Conservation (phyloP, 2,888 invertebrate species). For the Phaonia tiefii region DNA sequence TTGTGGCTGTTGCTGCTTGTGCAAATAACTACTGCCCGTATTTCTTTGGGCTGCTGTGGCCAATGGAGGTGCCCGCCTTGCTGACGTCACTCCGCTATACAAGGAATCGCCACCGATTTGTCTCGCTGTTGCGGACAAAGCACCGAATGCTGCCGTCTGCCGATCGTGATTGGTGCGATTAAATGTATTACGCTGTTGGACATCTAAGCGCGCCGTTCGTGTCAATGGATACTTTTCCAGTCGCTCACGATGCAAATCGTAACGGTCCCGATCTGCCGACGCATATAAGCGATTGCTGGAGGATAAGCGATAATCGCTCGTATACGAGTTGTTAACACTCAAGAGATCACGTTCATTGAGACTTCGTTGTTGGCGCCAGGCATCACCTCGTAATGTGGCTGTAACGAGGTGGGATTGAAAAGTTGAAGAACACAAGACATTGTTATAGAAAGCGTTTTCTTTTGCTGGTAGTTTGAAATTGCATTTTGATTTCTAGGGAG, state of each 20-base stretch:
- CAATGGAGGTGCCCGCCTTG: conserved; percentile 68
- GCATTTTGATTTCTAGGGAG: conserved; percentile 6
- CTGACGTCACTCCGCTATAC: conserved; percentile 31
- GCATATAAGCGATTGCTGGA: conserved; percentile 76
- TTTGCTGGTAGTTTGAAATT: conserved; percentile 51
- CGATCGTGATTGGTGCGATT: conserved; percentile 82
- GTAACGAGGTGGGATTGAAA: conserved; percentile 61
- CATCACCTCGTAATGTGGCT: conserved; percentile 73
- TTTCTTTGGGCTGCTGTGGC: conserved; percentile 64
- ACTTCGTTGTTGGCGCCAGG: conserved; percentile 78
- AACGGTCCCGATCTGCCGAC: conserved; percentile 77
- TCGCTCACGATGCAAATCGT: conserved; percentile 77
- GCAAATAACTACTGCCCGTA: conserved; percentile 71
- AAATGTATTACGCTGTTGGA: conserved; percentile 79
- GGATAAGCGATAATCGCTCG: conserved; percentile 74
- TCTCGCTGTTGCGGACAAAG: conserved; percentile 37
- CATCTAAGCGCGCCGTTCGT: conserved; percentile 79
- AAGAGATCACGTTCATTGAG: conserved; percentile 78
- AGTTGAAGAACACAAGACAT: conserved; percentile 61
- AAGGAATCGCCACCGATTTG: conserved; percentile 49
- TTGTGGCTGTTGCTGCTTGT: conserved; percentile 77
- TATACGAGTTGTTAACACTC: conserved; percentile 73
- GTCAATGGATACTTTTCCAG: conserved; percentile 77
- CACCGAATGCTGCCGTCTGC: conserved; percentile 72
- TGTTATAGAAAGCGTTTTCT: conserved; percentile 55